Conservation (phyloP, 2,113 vertebrate genomes). For the Coregonus clupeaformis region DNA sequence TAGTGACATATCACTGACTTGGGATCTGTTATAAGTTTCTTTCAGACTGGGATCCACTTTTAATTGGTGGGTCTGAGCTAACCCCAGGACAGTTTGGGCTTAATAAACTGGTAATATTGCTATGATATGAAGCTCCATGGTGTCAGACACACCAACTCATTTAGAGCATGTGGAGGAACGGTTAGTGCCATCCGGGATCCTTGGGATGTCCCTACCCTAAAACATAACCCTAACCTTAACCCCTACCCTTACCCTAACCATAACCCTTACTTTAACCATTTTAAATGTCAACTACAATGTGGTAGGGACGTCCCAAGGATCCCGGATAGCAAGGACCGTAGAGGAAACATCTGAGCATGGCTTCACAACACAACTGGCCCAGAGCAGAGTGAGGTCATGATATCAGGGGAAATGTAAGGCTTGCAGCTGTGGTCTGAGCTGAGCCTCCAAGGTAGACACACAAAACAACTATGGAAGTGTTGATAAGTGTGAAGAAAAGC, state of each 20-base stretch:
- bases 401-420: constrained; percentile 63
- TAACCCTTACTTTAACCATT: too few species aligned
- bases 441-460: constrained; percentile 40
- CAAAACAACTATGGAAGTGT: constrained; percentile 45
- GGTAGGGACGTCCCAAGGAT: constrained; percentile 39
- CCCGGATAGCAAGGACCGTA: constrained; percentile 44
- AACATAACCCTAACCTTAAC: too few species aligned
- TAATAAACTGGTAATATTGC: neutral
- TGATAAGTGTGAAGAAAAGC: constrained; percentile 52
- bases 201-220: too few species aligned
- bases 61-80: neutral
- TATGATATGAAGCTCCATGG: neutral
- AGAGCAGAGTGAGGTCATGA: constrained; percentile 71
- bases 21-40: neutral
- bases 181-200: too few species aligned
- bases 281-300: too few species aligned
- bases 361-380: constrained; percentile 43
- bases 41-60: neutral
- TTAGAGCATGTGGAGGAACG: constrained; percentile 33
- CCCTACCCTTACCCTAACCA: too few species aligned
- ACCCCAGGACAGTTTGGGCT: neutral
- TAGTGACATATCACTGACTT: neutral
- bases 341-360: constrained; percentile 44
- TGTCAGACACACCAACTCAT: neutral
- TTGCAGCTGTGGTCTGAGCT: constrained; percentile 65